phyloP scores from a whole-genome alignment of 2,113 vertebrate genomes.

The Zonotrichia leucophrys region DNA sequence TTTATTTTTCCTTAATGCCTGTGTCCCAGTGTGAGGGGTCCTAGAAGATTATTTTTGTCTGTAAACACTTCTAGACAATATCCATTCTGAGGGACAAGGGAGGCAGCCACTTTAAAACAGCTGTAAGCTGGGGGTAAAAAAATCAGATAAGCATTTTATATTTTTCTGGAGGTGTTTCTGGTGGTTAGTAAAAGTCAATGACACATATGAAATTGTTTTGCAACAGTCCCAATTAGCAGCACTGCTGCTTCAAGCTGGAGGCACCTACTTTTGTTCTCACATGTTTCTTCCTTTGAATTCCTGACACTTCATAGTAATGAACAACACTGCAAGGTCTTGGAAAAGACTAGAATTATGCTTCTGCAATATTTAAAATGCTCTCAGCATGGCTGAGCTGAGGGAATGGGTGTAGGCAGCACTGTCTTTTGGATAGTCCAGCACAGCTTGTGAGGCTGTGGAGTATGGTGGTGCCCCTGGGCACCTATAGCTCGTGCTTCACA shows the following conservation, averaged over 20 bases:
- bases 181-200: constrained; percentile 53
- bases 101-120: not conserved
- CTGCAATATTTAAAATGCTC: not conserved
- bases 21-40: not conserved
- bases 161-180: constrained; percentile 64
- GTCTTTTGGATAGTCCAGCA: not conserved
- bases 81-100: not conserved
- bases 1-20: constrained; percentile 7
- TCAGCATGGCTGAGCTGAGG: not conserved
- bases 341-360: not conserved
- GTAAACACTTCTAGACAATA: constrained; percentile 28
- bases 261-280: not conserved
- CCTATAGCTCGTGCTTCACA: not conserved
- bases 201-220: constrained; percentile 59
- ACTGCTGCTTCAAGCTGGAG: not conserved
- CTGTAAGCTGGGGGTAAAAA: not conserved
- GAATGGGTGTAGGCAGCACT: not conserved
- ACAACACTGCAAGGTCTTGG: not conserved
- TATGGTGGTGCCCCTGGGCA: not conserved
- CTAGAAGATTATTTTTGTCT: constrained; percentile 56
- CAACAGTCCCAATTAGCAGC: constrained; percentile 44
- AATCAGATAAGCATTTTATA: constrained; percentile 2
- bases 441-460: not conserved
- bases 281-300: not conserved
- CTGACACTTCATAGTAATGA: not conserved